These are phyloP conservation scores for Dicrostonyx torquatus DNA, from an alignment of 2,797 vertebrate species.

Conservation along the genomic window DNA sequence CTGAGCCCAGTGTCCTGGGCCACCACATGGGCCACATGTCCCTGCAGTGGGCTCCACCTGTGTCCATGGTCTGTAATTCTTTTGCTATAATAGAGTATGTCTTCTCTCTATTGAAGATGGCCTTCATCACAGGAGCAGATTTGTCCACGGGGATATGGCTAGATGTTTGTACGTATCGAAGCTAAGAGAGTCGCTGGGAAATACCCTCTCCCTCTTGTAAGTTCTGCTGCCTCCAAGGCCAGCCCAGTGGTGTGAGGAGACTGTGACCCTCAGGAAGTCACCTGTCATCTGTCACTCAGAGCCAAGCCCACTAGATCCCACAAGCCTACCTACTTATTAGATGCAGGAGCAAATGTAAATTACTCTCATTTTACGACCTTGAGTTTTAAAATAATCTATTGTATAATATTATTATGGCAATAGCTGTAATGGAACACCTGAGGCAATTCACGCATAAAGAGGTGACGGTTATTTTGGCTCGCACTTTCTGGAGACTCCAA, in stretches of 20 bases:
- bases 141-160: background rate
- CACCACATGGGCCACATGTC: fast-evolving
- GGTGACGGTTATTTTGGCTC: background rate
- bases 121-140: fast-evolving
- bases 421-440: background rate
- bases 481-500: background rate
- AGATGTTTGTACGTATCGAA: background rate
- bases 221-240: background rate
- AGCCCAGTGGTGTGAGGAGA: background rate
- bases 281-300: background rate
- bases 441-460: background rate
- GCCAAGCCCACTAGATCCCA: background rate
- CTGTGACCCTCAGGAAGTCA: background rate
- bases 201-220: background rate
- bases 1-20: background rate
- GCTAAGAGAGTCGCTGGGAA: background rate
- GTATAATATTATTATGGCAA: background rate
- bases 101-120: background rate
- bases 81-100: background rate
- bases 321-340: background rate
- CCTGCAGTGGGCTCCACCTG: background rate
- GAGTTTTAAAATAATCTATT: background rate
- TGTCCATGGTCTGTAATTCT: background rate
- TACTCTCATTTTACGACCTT: background rate
- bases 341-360: background rate